Conservation (phyloP, 2,888 invertebrate species). For the Noctuana brunneofusca region DNA sequence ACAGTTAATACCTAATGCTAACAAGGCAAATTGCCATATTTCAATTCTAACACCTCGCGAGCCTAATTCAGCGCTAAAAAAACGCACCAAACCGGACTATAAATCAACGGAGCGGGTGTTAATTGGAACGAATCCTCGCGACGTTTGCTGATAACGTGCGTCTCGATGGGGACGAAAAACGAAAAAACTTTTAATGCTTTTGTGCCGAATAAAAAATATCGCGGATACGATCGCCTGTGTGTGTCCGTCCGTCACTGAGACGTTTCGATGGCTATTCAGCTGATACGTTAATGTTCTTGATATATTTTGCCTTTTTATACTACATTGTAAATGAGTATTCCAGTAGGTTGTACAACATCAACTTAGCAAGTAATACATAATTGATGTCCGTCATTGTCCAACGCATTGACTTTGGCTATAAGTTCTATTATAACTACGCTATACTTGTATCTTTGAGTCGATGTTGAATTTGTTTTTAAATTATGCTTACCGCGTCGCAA, state of each 20-base stretch:
- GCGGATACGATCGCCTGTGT: constrained; percentile 30
- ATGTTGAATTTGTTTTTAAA: constrained; percentile 24
- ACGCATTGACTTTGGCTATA: not conserved
- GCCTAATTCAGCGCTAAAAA: constrained; percentile 66
- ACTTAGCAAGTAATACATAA: not conserved
- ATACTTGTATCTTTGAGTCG: not conserved
- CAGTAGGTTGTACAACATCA: not conserved
- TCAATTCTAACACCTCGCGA: constrained; percentile 65
- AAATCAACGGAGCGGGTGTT: constrained; percentile 74
- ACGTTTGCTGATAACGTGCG: constrained; percentile 58
- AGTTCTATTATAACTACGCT: not conserved
- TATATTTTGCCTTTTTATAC: constrained; percentile 15
- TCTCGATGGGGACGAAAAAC: constrained; percentile 36
- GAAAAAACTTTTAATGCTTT: constrained; percentile 35
- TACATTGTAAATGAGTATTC: not conserved
- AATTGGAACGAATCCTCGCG: constrained; percentile 76
- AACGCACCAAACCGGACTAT: constrained; percentile 61
- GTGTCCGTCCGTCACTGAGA: constrained; percentile 33
- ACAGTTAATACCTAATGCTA: constrained; percentile 24
- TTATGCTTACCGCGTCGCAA: constrained; percentile 34
- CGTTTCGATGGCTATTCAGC: constrained; percentile 22
- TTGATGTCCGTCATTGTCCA: not conserved
- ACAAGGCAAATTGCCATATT: constrained; percentile 37
- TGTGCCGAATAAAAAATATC: constrained; percentile 34
- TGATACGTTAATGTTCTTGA: constrained; percentile 18